phyloP scores from a whole-genome alignment of 2,888 invertebrate species.

The Callimorpha dominula region DNA sequence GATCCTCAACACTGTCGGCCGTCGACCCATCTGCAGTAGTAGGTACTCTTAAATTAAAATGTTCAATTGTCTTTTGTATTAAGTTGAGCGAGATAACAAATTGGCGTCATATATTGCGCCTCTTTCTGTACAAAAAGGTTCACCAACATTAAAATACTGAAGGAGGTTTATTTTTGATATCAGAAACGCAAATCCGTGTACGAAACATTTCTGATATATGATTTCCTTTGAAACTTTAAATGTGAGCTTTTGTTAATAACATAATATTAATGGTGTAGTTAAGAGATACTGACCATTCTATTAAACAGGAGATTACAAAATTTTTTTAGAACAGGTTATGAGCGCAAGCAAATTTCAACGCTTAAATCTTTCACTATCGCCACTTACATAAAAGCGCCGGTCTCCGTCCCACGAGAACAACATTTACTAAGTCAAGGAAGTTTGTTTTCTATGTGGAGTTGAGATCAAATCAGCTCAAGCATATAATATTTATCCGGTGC shows the following conservation, averaged over 20 bases:
- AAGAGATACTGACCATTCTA: slow-evolving; percentile 28
- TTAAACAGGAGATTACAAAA: slow-evolving; percentile 32
- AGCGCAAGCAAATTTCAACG: slow-evolving; percentile 33
- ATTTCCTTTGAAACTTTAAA: slow-evolving; percentile 31
- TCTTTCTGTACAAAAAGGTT: slow-evolving; percentile 45
- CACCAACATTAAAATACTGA: slow-evolving; percentile 36
- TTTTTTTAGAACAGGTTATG: slow-evolving; percentile 31
- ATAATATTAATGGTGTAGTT: slow-evolving; percentile 33
- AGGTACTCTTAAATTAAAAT: slow-evolving; percentile 78
- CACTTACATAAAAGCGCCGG: slow-evolving; percentile 26
- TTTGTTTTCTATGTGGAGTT: slow-evolving; percentile 50
- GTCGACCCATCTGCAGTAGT: slow-evolving; percentile 70
- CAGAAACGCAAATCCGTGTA: slow-evolving; percentile 13
- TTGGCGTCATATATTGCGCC: slow-evolving; percentile 43
- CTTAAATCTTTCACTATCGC: slow-evolving; percentile 35
- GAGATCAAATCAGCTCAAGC: slow-evolving; percentile 58
- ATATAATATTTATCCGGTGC: slow-evolving; percentile 65
- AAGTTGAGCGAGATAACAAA: slow-evolving; percentile 48
- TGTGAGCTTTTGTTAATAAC: slow-evolving; percentile 36
- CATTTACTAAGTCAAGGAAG: slow-evolving; percentile 41
- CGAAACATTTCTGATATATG: slow-evolving; percentile 30
- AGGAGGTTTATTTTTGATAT: slow-evolving; percentile 18
- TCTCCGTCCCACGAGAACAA: slow-evolving; percentile 38
- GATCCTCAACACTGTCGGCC: slow-evolving; percentile 62
- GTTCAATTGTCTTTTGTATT: slow-evolving; percentile 71